phyloP scores from a whole-genome alignment of 2,797 vertebrate genomes.

The Rachycentron canadum region DNA sequence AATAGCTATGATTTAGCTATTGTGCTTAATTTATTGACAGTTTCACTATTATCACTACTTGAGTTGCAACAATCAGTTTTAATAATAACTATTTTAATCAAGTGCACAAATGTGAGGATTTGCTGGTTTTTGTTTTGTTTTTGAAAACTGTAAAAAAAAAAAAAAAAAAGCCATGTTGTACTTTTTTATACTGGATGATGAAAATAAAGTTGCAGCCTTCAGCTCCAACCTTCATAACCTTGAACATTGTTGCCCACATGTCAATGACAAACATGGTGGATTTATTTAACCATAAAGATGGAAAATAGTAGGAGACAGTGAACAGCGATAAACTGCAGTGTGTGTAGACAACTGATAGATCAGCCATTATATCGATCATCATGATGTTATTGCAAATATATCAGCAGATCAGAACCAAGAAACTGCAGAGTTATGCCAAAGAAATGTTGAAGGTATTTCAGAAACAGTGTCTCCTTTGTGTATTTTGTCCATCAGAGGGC shows the following conservation, averaged over 20 bases:
- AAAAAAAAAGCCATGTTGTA: neutral
- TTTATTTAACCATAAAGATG: neutral
- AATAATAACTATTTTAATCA: neutral
- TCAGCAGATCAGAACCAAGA: neutral
- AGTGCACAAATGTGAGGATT: neutral
- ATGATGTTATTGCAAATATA: neutral
- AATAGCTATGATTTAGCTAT: neutral
- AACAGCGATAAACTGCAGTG: neutral
- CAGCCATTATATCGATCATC: neutral
- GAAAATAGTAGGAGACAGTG: neutral
- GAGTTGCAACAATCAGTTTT: conserved; percentile 1
- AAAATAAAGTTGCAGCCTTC: neutral
- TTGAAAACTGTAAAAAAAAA: neutral
- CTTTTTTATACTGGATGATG: neutral
- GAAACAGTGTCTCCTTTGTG: neutral
- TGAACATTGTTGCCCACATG: neutral
- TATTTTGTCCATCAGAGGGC: neutral
- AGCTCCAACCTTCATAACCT: neutral
- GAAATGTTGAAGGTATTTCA: neutral
- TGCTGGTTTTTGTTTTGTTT: neutral
- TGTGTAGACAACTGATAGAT: neutral
- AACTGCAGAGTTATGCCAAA: neutral
- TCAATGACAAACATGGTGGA: neutral
- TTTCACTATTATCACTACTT: neutral
- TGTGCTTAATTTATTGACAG: conserved; percentile 16